Percentiles rank a stretch among this genome's conserved stretches.
Evolutionary conservation across 2,888 invertebrate species (phyloP).

Genomic region (Epirrita christyi): DNA sequence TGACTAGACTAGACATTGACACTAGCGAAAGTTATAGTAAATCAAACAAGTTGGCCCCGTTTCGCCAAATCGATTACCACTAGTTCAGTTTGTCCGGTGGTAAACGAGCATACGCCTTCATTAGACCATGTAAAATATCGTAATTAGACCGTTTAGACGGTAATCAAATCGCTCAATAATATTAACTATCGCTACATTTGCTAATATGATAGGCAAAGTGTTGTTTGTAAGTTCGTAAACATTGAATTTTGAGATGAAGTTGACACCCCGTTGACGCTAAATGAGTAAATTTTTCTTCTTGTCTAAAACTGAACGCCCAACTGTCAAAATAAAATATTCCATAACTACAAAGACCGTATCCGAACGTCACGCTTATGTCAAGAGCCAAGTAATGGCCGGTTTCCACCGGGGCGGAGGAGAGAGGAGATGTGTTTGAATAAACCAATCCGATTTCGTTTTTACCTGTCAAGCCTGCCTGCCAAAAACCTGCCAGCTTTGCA

Average conservation of each 20-base stretch:
- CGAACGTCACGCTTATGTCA: too few species aligned
- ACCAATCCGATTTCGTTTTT: too few species aligned
- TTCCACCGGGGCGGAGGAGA: too few species aligned
- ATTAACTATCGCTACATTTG: conserved; percentile 3
- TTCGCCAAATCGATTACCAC: conserved; percentile 41
- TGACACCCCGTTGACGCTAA: too few species aligned
- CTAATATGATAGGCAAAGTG: background rate
- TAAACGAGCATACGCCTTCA: conserved; percentile 12
- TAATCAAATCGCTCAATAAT: conserved; percentile 16
- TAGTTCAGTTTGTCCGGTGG: conserved; percentile 32
- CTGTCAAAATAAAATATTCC: too few species aligned
- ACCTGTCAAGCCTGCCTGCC: too few species aligned
- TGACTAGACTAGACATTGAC: conserved; percentile 22
- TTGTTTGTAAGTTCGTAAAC: background rate
- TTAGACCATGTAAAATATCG: conserved; percentile 16
- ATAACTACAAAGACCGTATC: too few species aligned
- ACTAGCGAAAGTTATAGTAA: conserved; percentile 44
- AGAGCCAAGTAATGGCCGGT: too few species aligned
- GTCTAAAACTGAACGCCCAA: too few species aligned
- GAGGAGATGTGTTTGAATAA: too few species aligned
- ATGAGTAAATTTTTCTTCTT: too few species aligned
- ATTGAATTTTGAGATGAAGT: background rate
- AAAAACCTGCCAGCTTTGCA: too few species aligned
- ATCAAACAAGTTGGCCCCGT: conserved; percentile 43
- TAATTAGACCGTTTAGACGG: conserved; percentile 21